Evolutionary conservation across 1,140 invertebrate species (phyloP), one percentile per base, ranked within the genome.

Genomic region (Ditylenchus dipsaci): DNA sequence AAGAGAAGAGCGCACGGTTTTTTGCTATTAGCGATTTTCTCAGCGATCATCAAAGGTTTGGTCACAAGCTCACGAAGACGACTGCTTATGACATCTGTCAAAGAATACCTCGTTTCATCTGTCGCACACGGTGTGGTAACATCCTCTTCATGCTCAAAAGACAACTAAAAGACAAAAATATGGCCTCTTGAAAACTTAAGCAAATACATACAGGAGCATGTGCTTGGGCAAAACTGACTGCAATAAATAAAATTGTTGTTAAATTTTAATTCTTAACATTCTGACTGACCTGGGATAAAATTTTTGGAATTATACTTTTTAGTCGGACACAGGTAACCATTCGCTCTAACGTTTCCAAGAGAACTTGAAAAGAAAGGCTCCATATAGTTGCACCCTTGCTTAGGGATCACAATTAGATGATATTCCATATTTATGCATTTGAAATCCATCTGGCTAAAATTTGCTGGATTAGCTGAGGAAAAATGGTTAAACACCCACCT

Each of bases 291-390:
- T n/a, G n/a, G 49, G 21, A 60, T 30, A 69, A 69, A 69, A 69
- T 69, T 69, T 19, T 47, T 19, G 1, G 43, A n/a, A 33, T 69
- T 70, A 30, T 29, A 70, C n/a, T 65, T 64, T 21, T 58, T 59
- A 29, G 49, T 29, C 13, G 49, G 26, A 49, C 53, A 70, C 21
- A 70, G 47, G 33, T 60, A 70, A 7, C 68, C 63, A 70, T 70
- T 71, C 19, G 64, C 58, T 45, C 56, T 38, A 17, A 70, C 38
- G 33, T 47, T 27, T 29, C 68, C 68, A 60, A 70, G 9, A 70
- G 57, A 56, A 70, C 68, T 69, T 70, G 68, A 33, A 70, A 70
- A n/a, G 63, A 57, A 47, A 70, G 29, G 57, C 68, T 7, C 68
- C 68, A 59, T 57, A 26, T 13, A 61, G 19, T 13, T 29, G 59